Conservation (phyloP, 2,113 vertebrate genomes). For the Vombatus ursinus region DNA sequence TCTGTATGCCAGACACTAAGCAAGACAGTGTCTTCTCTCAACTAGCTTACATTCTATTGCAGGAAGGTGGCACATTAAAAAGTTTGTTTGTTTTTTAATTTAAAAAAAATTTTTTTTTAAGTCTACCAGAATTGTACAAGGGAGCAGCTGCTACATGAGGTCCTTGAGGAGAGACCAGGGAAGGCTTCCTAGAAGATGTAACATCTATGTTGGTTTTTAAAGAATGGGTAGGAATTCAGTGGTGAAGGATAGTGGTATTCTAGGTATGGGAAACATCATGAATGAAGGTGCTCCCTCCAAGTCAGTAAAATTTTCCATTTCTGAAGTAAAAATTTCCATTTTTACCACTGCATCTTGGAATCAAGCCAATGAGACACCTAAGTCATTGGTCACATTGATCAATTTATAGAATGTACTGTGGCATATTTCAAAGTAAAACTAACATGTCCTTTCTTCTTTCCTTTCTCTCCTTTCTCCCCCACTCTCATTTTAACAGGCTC, state of each 20-base stretch:
- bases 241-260: background rate
- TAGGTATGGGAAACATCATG: background rate
- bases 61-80: too few species aligned
- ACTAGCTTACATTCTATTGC: background rate
- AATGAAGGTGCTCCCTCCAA: background rate
- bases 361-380: background rate
- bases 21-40: background rate
- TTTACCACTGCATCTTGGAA: background rate
- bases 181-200: background rate
- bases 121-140: background rate
- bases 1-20: background rate
- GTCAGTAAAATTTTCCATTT: background rate
- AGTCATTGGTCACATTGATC: conserved; percentile 25
- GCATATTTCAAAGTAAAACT: conserved; percentile 2
- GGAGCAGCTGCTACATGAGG: background rate
- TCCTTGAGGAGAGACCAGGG: background rate
- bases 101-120: too few species aligned
- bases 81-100: too few species aligned
- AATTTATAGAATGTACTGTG: background rate
- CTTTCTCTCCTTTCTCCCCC: conserved; percentile 10
- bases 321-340: background rate
- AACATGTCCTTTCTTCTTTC: conserved; percentile 22
- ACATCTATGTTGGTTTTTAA: background rate
- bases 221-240: background rate
- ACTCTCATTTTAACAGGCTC: conserved; percentile 83